Evolutionary conservation across 1,140 invertebrate species (phyloP).

Genomic region (Lucilia sericata): DNA sequence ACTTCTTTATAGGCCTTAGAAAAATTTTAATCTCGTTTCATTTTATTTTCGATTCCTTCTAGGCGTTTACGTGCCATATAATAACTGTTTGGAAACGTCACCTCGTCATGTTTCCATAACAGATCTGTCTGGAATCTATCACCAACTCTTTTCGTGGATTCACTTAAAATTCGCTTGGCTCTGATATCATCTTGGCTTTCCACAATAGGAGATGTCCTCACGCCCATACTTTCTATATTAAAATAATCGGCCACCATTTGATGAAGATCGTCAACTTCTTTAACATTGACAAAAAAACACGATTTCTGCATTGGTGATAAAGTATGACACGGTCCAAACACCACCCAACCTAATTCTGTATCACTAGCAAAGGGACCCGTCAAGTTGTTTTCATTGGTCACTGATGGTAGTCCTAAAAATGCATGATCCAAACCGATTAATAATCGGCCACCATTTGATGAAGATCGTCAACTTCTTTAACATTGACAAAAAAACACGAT

Average conservation of each 20-base stretch:
- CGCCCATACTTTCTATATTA: neutral
- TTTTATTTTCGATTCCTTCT: conserved; percentile 23
- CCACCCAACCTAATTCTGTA: conserved; percentile 36
- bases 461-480: neutral
- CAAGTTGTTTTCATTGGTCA: neutral
- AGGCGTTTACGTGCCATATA: neutral
- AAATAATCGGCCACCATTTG: no score
- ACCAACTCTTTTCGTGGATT: neutral
- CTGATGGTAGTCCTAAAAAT: conserved; percentile 7
- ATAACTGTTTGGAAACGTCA: neutral
- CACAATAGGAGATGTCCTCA: no score
- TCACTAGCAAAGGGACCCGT: conserved; percentile 38
- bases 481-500: neutral
- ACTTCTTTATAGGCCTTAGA: conserved; percentile 26
- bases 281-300: neutral
- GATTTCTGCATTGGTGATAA: neutral
- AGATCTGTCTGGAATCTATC: conserved; percentile 31
- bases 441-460: neutral
- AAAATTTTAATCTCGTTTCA: conserved; percentile 10
- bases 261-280: neutral
- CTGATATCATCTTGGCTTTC: no score
- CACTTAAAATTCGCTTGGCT: neutral
- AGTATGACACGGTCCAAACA: conserved; percentile 21
- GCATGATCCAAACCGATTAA: conserved; percentile 42
- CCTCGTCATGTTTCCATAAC: neutral